These are phyloP conservation scores for Epicauta chinensis DNA, from an alignment of 1,140 invertebrate species.

Conservation along the genomic window DNA sequence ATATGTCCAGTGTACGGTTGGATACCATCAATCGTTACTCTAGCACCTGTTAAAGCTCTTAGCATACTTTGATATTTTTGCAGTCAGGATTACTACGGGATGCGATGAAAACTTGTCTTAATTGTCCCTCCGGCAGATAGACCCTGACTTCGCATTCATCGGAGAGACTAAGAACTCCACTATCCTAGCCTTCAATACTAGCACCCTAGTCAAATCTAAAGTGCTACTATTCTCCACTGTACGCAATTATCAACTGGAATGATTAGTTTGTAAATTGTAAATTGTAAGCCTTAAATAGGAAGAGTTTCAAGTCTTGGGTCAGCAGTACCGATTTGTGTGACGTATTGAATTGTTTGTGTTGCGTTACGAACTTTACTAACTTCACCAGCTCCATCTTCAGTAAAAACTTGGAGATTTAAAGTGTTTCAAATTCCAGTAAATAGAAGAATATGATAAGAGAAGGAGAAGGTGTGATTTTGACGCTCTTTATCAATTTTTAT, in stretches of 20 bases:
- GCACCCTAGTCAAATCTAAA: constrained; percentile 15
- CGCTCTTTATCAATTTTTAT: too few relatives aligned
- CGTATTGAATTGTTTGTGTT: too few relatives aligned
- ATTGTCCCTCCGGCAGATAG: constrained; percentile 59
- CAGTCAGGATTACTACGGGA: constrained; percentile 64
- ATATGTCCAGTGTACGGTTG: constrained; percentile 56
- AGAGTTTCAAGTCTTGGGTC: too few relatives aligned
- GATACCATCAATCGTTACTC: constrained; percentile 65
- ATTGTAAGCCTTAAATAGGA: too few relatives aligned
- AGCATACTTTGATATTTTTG: constrained; percentile 61
- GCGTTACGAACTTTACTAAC: too few relatives aligned
- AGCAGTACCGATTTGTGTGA: too few relatives aligned
- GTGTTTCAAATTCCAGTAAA: too few relatives aligned
- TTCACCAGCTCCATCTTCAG: too few relatives aligned
- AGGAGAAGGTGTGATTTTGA: too few relatives aligned
- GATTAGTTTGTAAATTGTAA: constrained; percentile 79
- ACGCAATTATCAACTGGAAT: constrained; percentile 42
- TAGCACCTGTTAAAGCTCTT: constrained; percentile 67
- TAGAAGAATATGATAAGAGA: too few relatives aligned
- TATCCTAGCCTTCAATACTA: constrained; percentile 55
- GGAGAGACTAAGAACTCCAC: constrained; percentile 67
- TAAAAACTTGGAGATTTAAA: too few relatives aligned
- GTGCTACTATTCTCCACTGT: constrained; percentile 56
- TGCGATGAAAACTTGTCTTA: constrained; percentile 69
- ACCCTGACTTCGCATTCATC: constrained; percentile 59